These are phyloP conservation scores for Euzophera pinguis DNA, from an alignment of 2,888 invertebrate species.

Conservation along the genomic window DNA sequence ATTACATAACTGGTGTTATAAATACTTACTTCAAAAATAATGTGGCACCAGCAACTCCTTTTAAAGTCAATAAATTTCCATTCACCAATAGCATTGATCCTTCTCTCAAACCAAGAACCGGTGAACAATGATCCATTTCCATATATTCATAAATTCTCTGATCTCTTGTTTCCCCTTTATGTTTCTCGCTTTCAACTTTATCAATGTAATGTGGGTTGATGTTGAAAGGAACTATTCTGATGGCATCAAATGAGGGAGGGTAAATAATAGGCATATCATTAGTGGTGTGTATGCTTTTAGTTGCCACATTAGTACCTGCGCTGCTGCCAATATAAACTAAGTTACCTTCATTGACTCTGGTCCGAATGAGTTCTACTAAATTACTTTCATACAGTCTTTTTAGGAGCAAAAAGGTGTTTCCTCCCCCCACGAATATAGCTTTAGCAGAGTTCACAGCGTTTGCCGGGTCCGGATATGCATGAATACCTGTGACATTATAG, in stretches of 20 bases:
- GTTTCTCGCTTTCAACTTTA: constrained; percentile 77
- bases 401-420: constrained; percentile 88
- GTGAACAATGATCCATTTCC: constrained; percentile 75
- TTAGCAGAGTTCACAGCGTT: constrained; percentile 81
- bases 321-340: constrained; percentile 88
- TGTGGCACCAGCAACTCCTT: constrained; percentile 82
- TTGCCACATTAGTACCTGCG: constrained; percentile 92
- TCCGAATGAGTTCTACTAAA: constrained; percentile 81
- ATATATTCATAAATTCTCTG: constrained; percentile 85
- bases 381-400: constrained; percentile 84
- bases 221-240: constrained; percentile 88
- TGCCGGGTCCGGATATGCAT: constrained; percentile 77
- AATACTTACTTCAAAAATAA: constrained; percentile 82
- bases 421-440: constrained; percentile 89
- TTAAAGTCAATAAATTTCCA: constrained; percentile 78
- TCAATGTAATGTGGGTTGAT: constrained; percentile 93
- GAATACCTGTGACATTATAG: constrained; percentile 83
- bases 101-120: constrained; percentile 86
- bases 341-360: constrained; percentile 81
- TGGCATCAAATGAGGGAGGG: constrained; percentile 86
- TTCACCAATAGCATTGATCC: constrained; percentile 83
- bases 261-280: constrained; percentile 94
- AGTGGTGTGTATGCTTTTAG: constrained; percentile 88
- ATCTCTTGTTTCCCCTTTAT: constrained; percentile 90
- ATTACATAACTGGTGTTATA: background rate